Base-by-base conservation (phyloP, 1,140 invertebrate species). In the Mercenaria mercenaria region DNA sequence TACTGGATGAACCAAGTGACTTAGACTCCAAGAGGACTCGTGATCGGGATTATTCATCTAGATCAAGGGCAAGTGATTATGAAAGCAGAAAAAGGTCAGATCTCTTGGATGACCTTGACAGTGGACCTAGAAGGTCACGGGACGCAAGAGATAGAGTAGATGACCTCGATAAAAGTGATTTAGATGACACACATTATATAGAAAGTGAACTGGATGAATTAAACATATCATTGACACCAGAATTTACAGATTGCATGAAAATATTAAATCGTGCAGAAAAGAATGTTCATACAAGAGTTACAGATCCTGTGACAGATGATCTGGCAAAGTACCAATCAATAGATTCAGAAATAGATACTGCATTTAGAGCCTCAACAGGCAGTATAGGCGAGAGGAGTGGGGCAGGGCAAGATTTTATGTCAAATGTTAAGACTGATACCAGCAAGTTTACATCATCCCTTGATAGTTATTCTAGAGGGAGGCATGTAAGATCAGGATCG, bases 201-300 rank as follows among this genome's bases (percentile, higher is more conserved):
- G 90, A 94, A 67, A 93, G 87, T 72, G 94, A 94, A 85, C 86
- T 94, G 8, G 93, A 93, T 84, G 93, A 94, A 47, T 88, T 94
- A 20, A 93, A 95, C 82, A 94, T 94, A 26, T 95, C 93, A 41
- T 76, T 95, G 52, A 96, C 94, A 32, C 94, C 95, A 43, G 95
- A 95, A 74, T 92, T 96, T n/a, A 94, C 91, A 3, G 95, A 95
- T 76, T 96, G 95, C 85, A 93, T 96, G 89, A 94, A 94, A 77
- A 88, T 96, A 26, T 87, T 96, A 47, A 95, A 95, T 81, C 86
- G 92, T 83, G 95, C 95, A 29, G 95, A 96, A 81, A 95, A 94
- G 88, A 96, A 96, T 59, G 92, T 95, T 29, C 86, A 94, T 69
- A 83, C 67, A 81, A 34, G 88, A 77, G 74, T 52, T 13, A 23